Evolutionary conservation across 1,140 invertebrate genomes (phyloP), one percentile per base, ranked within the genome.

Genomic region (Zaprionus gabonicus): DNA sequence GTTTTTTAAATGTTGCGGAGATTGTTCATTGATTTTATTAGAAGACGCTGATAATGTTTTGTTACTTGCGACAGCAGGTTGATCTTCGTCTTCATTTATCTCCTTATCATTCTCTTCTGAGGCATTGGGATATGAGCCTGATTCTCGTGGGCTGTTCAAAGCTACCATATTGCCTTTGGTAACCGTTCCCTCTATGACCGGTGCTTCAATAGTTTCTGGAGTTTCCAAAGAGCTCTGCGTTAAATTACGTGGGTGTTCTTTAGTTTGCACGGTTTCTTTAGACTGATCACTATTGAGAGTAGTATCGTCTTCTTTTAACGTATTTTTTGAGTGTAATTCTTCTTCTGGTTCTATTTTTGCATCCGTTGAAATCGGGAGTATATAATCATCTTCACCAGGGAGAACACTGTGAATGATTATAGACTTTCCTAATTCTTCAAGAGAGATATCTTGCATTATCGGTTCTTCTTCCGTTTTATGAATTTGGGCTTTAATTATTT

Each of bases 321-420:
- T 46, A 46, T 46, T 7, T 46, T 7, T 17, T 46, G 2, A 25
- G 2, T 25, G 25, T 10, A n/a, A 10, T 55, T 44, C 36, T 44
- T 59, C 25, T 31, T 15, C 25, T 1, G 27, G 15, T 36, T 1
- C 31, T 6, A 17, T 0, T 36, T 3, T n/a, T 38, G 10, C 20
- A 17, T 64, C 25, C 0, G 68, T 10, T 1, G 31, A 23, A 0
- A 69, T 38, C 7, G 27, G 23, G 5, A 66, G 59, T 12, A 34
- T 41, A 77, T 68, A 68, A 55, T 73, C 64, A 3, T 64, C 62
- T 64, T 78, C 71, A 10, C 71, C 72, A 5, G 70, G 58, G 59
- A 74, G 51, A 20, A 74, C 53, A 41, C 76, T 78, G 3, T 78
- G 53, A 49, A 74, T 69, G 4, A 53, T 65, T 7, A 78, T 68